These are phyloP conservation scores for Enoplosus armatus DNA, from an alignment of 2,797 vertebrate species.

Conservation along the genomic window DNA sequence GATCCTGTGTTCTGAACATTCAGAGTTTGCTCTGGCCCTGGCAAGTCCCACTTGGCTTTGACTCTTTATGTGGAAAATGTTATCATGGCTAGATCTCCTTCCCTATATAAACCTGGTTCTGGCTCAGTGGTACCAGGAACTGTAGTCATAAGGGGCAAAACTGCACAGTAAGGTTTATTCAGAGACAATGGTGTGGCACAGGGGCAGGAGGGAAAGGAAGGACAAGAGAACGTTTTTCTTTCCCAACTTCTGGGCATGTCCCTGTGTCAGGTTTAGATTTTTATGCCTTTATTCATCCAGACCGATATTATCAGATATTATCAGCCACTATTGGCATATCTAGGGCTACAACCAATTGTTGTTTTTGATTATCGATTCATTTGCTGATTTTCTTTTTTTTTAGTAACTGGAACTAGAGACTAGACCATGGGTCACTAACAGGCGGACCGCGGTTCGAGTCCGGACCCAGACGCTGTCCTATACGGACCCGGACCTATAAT, in stretches of 20 bases:
- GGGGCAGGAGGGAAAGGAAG: conserved; percentile 47
- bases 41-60: conserved; percentile 44
- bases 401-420: too few species aligned
- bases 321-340: not conserved
- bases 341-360: not conserved
- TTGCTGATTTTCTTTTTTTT: not conserved
- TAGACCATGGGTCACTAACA: too few species aligned
- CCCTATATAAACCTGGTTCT: conserved; percentile 51
- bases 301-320: not conserved
- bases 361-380: not conserved
- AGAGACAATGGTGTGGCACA: conserved; percentile 52
- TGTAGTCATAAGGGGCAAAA: conserved; percentile 48
- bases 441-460: too few species aligned
- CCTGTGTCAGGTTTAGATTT: too few species aligned
- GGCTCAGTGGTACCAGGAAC: conserved; percentile 44
- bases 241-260: conserved; percentile 20
- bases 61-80: conserved; percentile 56
- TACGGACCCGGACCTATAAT: too few species aligned
- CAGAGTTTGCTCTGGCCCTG: conserved; percentile 51
- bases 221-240: conserved; percentile 34
- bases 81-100: conserved; percentile 55
- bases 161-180: conserved; percentile 51
- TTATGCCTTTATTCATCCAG: too few species aligned
- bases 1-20: conserved; percentile 57
- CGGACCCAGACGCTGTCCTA: too few species aligned